Percentiles rank a stretch among this genome's conserved stretches.
phyloP scores from a whole-genome alignment of 2,797 vertebrate species.

The Enteromius viviparus region DNA sequence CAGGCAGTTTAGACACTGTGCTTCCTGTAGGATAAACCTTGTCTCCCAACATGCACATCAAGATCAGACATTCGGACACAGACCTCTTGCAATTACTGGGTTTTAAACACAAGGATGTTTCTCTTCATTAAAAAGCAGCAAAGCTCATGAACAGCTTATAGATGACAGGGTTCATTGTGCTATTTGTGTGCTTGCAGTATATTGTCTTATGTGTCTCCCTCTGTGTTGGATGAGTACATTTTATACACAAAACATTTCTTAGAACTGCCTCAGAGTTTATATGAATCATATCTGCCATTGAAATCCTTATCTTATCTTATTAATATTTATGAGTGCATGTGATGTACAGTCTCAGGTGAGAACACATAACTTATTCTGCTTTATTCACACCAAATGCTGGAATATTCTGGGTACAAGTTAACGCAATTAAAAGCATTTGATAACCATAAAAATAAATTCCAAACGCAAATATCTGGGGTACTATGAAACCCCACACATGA shows the following conservation, averaged over 20 bases:
- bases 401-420: neutral
- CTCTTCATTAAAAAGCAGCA: neutral
- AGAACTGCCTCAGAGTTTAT: slow-evolving; percentile 17
- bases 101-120: neutral
- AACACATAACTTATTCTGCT: neutral
- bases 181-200: neutral
- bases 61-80: slow-evolving; percentile 31
- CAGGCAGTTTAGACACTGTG: slow-evolving; percentile 17
- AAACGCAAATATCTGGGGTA: neutral
- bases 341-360: neutral
- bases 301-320: slow-evolving; percentile 4
- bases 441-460: neutral
- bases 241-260: neutral
- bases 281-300: neutral
- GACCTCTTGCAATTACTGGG: neutral
- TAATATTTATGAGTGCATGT: slow-evolving; percentile 11
- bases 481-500: neutral
- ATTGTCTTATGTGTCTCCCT: neutral
- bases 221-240: neutral
- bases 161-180: neutral
- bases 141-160: neutral
- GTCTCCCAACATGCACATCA: slow-evolving; percentile 19
- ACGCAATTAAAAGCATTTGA: neutral
- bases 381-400: neutral
- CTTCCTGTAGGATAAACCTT: slow-evolving; percentile 28